Evolutionary conservation across 2,888 invertebrate genomes (phyloP).

Genomic region (Campoletis raptor): DNA sequence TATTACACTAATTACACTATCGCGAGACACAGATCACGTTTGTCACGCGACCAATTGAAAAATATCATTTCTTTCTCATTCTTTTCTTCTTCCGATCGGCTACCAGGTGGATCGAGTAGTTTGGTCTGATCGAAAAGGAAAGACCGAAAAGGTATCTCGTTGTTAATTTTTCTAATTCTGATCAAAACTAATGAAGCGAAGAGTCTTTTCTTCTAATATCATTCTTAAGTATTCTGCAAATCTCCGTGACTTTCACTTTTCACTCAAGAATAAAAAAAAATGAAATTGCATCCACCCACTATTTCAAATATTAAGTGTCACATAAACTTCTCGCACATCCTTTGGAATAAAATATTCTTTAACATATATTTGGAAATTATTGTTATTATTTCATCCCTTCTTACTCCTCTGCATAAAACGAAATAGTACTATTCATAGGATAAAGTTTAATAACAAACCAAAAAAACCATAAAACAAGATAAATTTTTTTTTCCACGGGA

Average conservation of each 20-base stretch:
- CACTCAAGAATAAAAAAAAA: not conserved
- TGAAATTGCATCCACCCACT: not conserved
- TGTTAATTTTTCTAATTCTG: not conserved
- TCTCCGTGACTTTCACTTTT: not conserved
- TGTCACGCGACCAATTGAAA: not conserved
- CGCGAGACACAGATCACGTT: not conserved
- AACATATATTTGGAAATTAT: not conserved
- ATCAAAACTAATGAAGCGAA: not conserved
- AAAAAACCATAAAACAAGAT: not conserved
- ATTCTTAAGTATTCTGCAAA: not conserved
- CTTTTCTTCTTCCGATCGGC: not conserved
- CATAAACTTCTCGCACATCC: not conserved
- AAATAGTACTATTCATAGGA: not conserved
- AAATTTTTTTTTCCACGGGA: not conserved
- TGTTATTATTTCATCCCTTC: not conserved
- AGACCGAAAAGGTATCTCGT: not conserved
- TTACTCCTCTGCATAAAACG: no score
- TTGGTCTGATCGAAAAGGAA: not conserved
- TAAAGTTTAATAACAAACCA: not conserved
- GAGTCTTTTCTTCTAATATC: not conserved
- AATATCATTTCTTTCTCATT: not conserved
- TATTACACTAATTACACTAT: not conserved
- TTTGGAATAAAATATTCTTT: not conserved
- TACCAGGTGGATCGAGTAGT: not conserved
- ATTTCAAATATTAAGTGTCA: not conserved